Base-by-base conservation (phyloP, 2,113 vertebrate genomes). In the Caretta caretta region DNA sequence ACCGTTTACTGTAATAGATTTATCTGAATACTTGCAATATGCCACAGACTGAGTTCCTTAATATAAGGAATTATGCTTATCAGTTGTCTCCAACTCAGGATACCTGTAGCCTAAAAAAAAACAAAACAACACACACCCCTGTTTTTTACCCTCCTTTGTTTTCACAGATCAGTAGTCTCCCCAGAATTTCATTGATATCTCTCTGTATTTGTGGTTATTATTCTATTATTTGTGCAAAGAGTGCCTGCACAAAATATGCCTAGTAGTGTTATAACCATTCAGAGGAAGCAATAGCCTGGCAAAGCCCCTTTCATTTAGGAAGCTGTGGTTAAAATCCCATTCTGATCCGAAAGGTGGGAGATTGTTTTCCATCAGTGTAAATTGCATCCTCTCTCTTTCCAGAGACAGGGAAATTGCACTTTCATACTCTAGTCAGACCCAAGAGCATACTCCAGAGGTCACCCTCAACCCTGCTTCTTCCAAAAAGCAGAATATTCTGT, bases 361-460 rank as follows among this genome's bases (percentile, higher is more conserved):
- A 78, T 8, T 29, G 42, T 78, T 78, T 78, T 46, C 48, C 1
- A 29, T 42, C 42, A 90, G 79, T 87, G 93, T 81, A 59, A 96
- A 92, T 83, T 83, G 75, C 57, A 88, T 78, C 89, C 86, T 35
- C 16, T 91, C 57, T 94, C 88, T 59, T 94, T 76, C 48, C 86
- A 93, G 83, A 92, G 80, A 94, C 50, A 93, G 80, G 50, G n/a
- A 80, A 95, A 92, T 5, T 8, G 85, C 84, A 96, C 96, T 97
- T 96, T 84, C 94, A 96, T 95, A 95, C 88, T 80, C 69, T 80
- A 97, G 97, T 97, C 96, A 97, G 95, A 82, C 89, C 94, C 38
- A 93, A 97, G 95, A 97, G 92, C 94, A 96, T 31, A 49, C 88
- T 96, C 86, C 76, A 96, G 92, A 97, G 94, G 96, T 97, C 89